Base-by-base conservation (phyloP, 1,140 invertebrate species). In the Heliconius hewitsoni region DNA sequence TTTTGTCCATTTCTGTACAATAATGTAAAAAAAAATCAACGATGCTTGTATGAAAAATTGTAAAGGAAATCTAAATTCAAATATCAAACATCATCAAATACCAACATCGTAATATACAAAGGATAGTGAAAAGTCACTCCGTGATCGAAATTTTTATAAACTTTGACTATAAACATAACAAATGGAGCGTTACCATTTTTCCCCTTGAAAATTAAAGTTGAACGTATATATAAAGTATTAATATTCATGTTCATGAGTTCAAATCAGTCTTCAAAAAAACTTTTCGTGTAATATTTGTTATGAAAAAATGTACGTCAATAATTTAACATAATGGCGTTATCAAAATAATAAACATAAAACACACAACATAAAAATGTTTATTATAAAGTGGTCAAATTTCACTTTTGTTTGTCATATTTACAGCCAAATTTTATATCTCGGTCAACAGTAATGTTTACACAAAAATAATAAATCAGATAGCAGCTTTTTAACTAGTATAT, bases 1-100 rank as follows among this genome's bases (percentile, higher is more conserved):
- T 79, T 80, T 80, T 76, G 78, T 76, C 79, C 79, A 73, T 82
- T 84, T 81, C 77, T 78, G 50, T 78, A 34, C n/a, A 70, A 74
- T 77, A 77, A 77, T 70, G 73, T 6, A 0, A 37, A 39, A 30
- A 66, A 66, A 66, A 27, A 27, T 66, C 60, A 16, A 30, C 27
- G 37, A 16, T 30, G 27, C 60, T 30, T 30, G 60, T 30, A 66
- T 27, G 60, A 66, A 66, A 66, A 66, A 11, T 30, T 66, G 27
- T 66, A 66, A 66, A 66, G 60, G 60, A 66, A 66, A 30, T 66
- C 60, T 27, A 30, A 30, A 30, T 16, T 66, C 23, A 30, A 66
- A 66, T 66, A 16, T 66, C 60, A 23, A 57, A 37, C 6, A 37
- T 8, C 34, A 16, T 66, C 60, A 46, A 46, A 46, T 46, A 46